phyloP scores from a whole-genome alignment of 92 coral and sea anemone species.

The Montipora capitata region DNA sequence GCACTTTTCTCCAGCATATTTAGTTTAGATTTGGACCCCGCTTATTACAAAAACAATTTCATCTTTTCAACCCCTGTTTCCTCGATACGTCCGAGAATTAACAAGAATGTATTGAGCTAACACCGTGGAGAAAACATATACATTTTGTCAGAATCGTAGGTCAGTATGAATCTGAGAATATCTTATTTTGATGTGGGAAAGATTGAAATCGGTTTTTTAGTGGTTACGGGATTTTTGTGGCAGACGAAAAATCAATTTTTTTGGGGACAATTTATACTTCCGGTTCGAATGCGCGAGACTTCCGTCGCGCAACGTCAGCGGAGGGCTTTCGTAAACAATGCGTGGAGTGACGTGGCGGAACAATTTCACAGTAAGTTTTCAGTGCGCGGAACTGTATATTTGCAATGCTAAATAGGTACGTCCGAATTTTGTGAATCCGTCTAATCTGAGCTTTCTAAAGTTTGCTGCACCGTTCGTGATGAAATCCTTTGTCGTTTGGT shows the following conservation, averaged over 20 bases:
- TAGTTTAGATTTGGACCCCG: not conserved
- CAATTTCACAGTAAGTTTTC: conserved; percentile 16
- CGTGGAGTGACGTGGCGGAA: conserved; percentile 66
- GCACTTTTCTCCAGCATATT: not conserved
- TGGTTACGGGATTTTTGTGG: too few relatives aligned
- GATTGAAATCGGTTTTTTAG: not conserved
- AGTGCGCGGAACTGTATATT: conserved; percentile 28
- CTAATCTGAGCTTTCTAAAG: conserved; percentile 1
- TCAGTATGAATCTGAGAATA: not conserved
- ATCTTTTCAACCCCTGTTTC: conserved; percentile 8
- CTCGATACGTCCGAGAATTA: conserved; percentile 49
- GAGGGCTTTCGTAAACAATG: conserved; percentile 61
- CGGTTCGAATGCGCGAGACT: conserved; percentile 60
- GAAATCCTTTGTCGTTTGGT: conserved; percentile 30
- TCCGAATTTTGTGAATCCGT: not conserved
- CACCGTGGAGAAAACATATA: not conserved
- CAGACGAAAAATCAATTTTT: not conserved
- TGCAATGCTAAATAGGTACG: conserved; percentile 45
- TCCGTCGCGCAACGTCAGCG: conserved; percentile 48
- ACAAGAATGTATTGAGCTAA: conserved; percentile 43
- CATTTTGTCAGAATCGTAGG: not conserved
- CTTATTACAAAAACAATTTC: conserved; percentile 3
- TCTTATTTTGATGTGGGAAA: not conserved
- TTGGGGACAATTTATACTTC: conserved; percentile 2
- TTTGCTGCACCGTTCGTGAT: conserved; percentile 44